These are phyloP conservation scores for Arctia plantaginis DNA, from an alignment of 2,888 invertebrate species.

Conservation along the genomic window DNA sequence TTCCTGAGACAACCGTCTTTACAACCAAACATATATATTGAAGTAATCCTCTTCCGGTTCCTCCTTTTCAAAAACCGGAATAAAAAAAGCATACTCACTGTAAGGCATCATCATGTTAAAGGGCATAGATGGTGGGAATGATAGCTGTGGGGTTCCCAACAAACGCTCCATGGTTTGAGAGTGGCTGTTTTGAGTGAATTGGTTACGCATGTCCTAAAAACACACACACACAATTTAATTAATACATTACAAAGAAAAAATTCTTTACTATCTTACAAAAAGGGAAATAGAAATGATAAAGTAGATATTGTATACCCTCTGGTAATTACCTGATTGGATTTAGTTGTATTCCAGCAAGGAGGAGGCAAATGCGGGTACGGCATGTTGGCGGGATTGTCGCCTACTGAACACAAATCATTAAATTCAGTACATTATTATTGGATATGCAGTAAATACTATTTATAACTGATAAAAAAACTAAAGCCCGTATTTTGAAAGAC, in stretches of 20 bases:
- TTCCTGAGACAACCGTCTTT: too few relatives aligned
- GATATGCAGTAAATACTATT: neutral
- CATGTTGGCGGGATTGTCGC: slow-evolving; percentile 67
- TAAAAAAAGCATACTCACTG: slow-evolving; percentile 60
- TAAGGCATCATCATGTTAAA: slow-evolving; percentile 84
- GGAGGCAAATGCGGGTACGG: slow-evolving; percentile 74
- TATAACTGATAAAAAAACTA: too few relatives aligned
- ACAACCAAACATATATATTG: too few relatives aligned
- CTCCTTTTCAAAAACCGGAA: too few relatives aligned
- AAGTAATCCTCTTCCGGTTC: too few relatives aligned
- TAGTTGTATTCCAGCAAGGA: slow-evolving; percentile 75
- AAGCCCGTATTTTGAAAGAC: too few relatives aligned
- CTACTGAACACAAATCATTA: slow-evolving; percentile 53
- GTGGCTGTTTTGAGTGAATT: slow-evolving; percentile 83
- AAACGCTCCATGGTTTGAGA: slow-evolving; percentile 83
- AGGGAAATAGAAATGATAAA: neutral
- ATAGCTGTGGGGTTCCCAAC: slow-evolving; percentile 75
- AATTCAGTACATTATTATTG: slow-evolving; percentile 2
- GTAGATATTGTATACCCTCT: neutral
- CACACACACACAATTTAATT: too few relatives aligned
- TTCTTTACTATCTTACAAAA: neutral
- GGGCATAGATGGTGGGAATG: slow-evolving; percentile 78
- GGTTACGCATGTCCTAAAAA: slow-evolving; percentile 81
- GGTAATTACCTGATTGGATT: slow-evolving; percentile 76
- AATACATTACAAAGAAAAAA: slow-evolving; percentile 23